Percentiles rank a stretch among this genome's conserved stretches.
These are phyloP conservation scores for Aphelenchoides besseyi DNA, from an alignment of 1,140 invertebrate genomes.

Conservation along the genomic window DNA sequence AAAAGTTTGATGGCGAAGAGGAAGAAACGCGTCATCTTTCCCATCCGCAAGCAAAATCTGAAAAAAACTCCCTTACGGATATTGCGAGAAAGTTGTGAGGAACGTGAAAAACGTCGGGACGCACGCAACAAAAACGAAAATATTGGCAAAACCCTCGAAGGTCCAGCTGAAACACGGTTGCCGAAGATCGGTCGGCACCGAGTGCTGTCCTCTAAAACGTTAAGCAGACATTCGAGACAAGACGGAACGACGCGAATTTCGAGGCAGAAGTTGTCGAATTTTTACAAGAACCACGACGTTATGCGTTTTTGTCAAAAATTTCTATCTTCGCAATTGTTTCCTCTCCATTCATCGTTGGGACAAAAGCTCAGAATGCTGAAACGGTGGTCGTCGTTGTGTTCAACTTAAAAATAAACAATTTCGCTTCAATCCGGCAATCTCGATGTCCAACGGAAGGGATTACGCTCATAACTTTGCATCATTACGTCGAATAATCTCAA, in stretches of 20 bases:
- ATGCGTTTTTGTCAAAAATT: not conserved
- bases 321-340: not conserved
- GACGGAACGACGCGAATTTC: conserved; percentile 2
- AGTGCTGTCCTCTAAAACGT: not conserved
- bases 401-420: too few species aligned
- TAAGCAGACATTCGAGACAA: not conserved
- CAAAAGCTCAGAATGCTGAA: too few species aligned
- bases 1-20: not conserved
- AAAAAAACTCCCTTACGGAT: not conserved
- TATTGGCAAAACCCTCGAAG: not conserved
- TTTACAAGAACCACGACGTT: not conserved
- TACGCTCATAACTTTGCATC: too few species aligned
- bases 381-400: too few species aligned
- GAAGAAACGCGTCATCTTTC: not conserved
- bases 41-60: not conserved
- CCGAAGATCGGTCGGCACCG: not conserved
- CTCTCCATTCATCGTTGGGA: not conserved
- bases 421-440: too few species aligned
- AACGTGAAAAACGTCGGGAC: not conserved
- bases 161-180: conserved; percentile 1
- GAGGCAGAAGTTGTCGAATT: conserved; percentile 1
- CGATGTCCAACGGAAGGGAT: too few species aligned
- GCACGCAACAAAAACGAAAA: not conserved
- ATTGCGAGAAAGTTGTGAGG: not conserved
- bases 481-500: too few species aligned